A percentile compares a stretch with the other conserved stretches of the same genome.
Evolutionary conservation across 2,113 vertebrate genomes (phyloP).

Genomic region (Poicephalus gulielmi): DNA sequence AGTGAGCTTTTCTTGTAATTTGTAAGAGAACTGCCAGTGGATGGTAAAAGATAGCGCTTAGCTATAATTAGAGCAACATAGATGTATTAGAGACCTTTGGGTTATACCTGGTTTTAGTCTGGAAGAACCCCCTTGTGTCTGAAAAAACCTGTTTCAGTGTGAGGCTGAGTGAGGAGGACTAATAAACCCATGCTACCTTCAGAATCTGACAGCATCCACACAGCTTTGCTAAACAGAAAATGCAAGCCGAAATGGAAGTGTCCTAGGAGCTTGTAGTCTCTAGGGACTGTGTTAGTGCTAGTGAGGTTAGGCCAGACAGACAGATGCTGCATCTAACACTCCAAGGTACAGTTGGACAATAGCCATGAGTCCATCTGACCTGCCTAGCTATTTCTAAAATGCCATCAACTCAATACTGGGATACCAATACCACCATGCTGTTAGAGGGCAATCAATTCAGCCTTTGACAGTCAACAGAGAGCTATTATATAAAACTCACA

Average conservation of each 20-base stretch:
- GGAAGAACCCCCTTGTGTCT: neutral
- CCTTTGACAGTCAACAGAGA: neutral
- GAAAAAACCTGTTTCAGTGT: neutral
- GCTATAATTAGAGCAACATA: neutral
- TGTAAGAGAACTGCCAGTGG: neutral
- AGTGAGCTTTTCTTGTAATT: neutral
- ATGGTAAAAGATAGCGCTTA: neutral
- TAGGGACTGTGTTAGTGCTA: neutral
- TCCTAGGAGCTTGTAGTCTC: neutral
- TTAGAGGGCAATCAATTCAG: neutral
- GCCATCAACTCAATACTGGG: neutral
- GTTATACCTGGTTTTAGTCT: neutral
- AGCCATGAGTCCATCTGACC: neutral
- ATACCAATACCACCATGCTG: accelerated
- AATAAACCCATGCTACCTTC: neutral
- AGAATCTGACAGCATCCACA: neutral
- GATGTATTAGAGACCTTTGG: neutral
- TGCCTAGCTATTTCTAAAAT: neutral
- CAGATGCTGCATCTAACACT: neutral
- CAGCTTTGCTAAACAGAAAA: neutral
- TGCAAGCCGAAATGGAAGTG: neutral
- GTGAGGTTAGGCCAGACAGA: neutral
- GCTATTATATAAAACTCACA: neutral
- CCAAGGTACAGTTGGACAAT: neutral
- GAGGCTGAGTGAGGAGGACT: neutral